Evolutionary conservation across 2,888 invertebrate species (phyloP), one percentile per base, ranked within the genome.

Genomic region (Tenthredo livida): DNA sequence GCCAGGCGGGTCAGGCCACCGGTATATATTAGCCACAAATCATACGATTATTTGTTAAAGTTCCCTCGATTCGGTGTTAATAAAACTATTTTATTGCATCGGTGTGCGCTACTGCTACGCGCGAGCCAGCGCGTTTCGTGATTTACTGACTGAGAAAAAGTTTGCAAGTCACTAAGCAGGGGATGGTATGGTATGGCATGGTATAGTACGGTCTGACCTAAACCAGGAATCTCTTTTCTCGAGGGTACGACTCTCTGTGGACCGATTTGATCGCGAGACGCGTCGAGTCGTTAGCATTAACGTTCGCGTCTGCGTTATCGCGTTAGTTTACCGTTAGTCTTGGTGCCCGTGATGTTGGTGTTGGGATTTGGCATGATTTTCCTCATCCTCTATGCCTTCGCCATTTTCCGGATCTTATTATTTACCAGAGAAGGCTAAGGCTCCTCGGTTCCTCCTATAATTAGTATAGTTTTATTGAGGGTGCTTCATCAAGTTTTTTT

Each of bases 1-100:
- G 80, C 80, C 58, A 80, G 80, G 80, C 83, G 67, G 67, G 83
- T 70, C 70, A 65, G 67, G 67, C 67, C 33, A 67, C 75, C 54
- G 77, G 84, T 84, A 84, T 84, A 84, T 77, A 84, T 84, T 84
- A 77, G 77, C 77, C 84, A 84, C 84, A 77, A 84, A 84, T 84
- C 84, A 84, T 77, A 77, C 84, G 84, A 84, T 84, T 84, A 84
- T 84, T 84, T 77, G 84, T 84, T 84, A 61, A 84, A 84, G 75
- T 84, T 77, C 72, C 77, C 75, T 65, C 73, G 75, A 47, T 77
- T 77, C 47, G 75, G 84, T 77, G 84, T 84, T 84, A 84, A 84
- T 84, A 84, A 84, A 84, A 84, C 84, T 84, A 84, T 77, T 84
- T 84, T 77, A 84, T 77, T 77, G 84, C 83, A 25, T 67, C 70